Evolutionary conservation across 2,888 invertebrate species (phyloP), one percentile per base, ranked within the genome.

Genomic region (Brachyptera risi): DNA sequence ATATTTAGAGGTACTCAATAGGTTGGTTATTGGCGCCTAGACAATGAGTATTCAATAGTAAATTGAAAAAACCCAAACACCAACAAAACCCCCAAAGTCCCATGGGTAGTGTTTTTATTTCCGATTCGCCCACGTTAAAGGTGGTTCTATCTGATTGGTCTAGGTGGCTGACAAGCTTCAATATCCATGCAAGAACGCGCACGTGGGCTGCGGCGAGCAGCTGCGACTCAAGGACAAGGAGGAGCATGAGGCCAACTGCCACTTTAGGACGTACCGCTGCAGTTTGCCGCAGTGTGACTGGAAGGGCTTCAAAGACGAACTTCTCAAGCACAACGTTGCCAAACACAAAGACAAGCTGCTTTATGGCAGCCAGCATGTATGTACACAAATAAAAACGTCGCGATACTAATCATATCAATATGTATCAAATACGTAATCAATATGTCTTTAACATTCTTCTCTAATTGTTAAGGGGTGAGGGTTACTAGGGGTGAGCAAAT

Each of bases 151-250:
- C n/a, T 24, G 3, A 15, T 26, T 35, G 19, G 37, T 60, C 24
- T 68, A 80, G 78, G 79, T 81, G 64, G 77, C 80, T 4, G 80
- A 80, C 69, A 73, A 78, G 72, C 69, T 81, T 66, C 77, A 76
- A 59, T 81, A 79, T 72, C 81, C 81, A 63, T 81, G 81, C 71
- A 77, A 78, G 47, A 79, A 80, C 74, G 63, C 66, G 13, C 51
- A 64, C 11, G 64, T 67, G 5, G 79, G 78, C 19, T 80, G 81
- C 72, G 75, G 75, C 19, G 75, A 74, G 65, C 75, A 74, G 68
- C 73, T 77, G 72, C 75, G 75, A 1, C 73, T 79, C 68, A 73
- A 75, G 9, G 68, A 75, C 38, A 79, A 80, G 69, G 69, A 66
- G 27, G 69, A 73, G 67, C 81, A 81, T 73, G 80, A 81, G 73